phyloP scores from a whole-genome alignment of 2,797 vertebrate species.

The Alexandromys oeconomus region DNA sequence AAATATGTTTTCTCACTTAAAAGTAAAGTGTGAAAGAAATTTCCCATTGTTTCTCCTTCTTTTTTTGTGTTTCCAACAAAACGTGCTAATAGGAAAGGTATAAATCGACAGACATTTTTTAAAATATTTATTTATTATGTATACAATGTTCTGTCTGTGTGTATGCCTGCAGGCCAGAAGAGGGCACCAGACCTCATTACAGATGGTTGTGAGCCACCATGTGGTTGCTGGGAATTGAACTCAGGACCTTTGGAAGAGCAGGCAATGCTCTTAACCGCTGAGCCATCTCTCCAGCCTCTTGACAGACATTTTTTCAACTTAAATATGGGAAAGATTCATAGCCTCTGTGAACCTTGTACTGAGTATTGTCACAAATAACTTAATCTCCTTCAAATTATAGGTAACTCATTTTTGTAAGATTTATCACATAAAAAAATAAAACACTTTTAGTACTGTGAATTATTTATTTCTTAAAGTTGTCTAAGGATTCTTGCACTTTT shows the following conservation, averaged over 20 bases:
- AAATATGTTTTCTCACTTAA: conserved; percentile 48
- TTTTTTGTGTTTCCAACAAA: conserved; percentile 2
- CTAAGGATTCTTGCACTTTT: not conserved
- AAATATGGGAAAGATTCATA: not conserved
- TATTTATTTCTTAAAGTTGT: not conserved
- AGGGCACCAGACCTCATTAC: too few species aligned
- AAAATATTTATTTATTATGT: too few species aligned
- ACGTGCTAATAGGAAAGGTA: not conserved
- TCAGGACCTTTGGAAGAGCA: too few species aligned
- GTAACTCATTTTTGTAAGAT: conserved; percentile 19
- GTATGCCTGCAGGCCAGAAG: too few species aligned
- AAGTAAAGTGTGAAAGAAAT: conserved; percentile 53
- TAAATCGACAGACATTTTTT: not conserved
- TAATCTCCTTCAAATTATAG: not conserved
- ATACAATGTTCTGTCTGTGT: too few species aligned
- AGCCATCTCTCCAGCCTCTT: too few species aligned
- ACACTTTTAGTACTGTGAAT: not conserved
- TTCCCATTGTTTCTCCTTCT: conserved; percentile 3
- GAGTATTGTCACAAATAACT: not conserved
- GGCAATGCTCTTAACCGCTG: too few species aligned
- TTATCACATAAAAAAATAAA: conserved; percentile 41
- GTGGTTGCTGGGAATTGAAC: too few species aligned
- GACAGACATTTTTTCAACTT: not conserved
- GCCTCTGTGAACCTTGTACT: not conserved
- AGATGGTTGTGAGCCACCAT: too few species aligned